Conservation (phyloP, 2,888 invertebrate genomes). For the Allophyes oxyacanthae region DNA sequence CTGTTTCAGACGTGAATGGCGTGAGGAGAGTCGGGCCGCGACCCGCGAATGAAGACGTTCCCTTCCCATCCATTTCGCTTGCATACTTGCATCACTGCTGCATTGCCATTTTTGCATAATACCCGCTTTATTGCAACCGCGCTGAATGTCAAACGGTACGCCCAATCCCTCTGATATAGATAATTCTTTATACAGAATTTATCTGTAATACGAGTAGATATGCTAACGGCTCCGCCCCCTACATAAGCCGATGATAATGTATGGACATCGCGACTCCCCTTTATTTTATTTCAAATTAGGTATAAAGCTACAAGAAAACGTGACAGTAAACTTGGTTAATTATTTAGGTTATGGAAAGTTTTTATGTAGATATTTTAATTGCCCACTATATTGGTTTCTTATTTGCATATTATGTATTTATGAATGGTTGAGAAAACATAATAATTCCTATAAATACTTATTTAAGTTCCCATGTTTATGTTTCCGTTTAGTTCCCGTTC, state of each 20-base stretch:
- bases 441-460: slow-evolving; percentile 17
- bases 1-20: slow-evolving; percentile 71
- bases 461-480: slow-evolving; percentile 16
- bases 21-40: slow-evolving; percentile 54
- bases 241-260: slow-evolving; percentile 20
- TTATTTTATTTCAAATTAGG: slow-evolving; percentile 10
- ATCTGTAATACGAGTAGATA: slow-evolving; percentile 41
- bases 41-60: slow-evolving; percentile 71
- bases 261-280: slow-evolving; percentile 13
- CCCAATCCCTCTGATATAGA: slow-evolving; percentile 67
- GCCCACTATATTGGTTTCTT: slow-evolving; percentile 14
- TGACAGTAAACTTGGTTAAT: slow-evolving; percentile 1
- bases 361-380: slow-evolving; percentile 33
- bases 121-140: slow-evolving; percentile 73
- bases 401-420: slow-evolving; percentile 38
- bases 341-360: slow-evolving; percentile 20
- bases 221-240: slow-evolving; percentile 40
- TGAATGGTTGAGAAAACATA: slow-evolving; percentile 29
- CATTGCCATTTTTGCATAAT: slow-evolving; percentile 80
- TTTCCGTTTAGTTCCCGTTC: slow-evolving; percentile 17
- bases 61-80: slow-evolving; percentile 58
- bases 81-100: slow-evolving; percentile 73
- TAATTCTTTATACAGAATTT: slow-evolving; percentile 49
- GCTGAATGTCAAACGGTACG: slow-evolving; percentile 81
- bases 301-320: slow-evolving; percentile 15